A percentile compares a stretch with the other conserved stretches of the same genome.
These are phyloP conservation scores for Yponomeuta evonymella DNA, from an alignment of 2,888 invertebrate genomes.

Conservation along the genomic window DNA sequence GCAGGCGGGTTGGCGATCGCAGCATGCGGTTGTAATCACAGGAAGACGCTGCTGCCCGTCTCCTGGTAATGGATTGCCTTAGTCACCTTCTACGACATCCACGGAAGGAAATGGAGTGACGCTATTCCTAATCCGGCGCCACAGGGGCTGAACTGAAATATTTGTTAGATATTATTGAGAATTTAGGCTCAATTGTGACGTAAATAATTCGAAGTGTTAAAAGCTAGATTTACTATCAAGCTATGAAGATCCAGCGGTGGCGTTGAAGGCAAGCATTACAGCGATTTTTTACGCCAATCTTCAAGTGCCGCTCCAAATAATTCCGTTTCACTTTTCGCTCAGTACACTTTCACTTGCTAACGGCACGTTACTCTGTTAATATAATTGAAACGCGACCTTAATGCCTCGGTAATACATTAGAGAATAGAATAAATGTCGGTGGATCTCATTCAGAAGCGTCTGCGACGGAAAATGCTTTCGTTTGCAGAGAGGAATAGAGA, in stretches of 20 bases:
- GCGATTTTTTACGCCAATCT: constrained; percentile 55
- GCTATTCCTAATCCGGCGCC: no score
- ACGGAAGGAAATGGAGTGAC: no score
- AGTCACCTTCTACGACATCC: no score
- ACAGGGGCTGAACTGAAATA: no score
- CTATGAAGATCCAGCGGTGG: not conserved
- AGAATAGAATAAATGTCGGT: not conserved
- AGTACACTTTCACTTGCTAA: constrained; percentile 67
- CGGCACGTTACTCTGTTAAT: constrained; percentile 40
- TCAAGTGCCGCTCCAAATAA: constrained; percentile 49
- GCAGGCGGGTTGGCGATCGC: no score
- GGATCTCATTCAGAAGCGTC: not conserved
- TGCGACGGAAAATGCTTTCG: constrained; percentile 26
- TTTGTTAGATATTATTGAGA: no score
- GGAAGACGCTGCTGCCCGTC: no score
- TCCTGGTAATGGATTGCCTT: no score
- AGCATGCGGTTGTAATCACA: no score
- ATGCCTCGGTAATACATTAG: constrained; percentile 18
- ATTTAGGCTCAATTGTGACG: no score
- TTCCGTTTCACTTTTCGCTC: constrained; percentile 69
- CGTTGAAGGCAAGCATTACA: constrained; percentile 33
- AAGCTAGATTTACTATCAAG: not conserved
- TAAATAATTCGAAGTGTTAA: no score
- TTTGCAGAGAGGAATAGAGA: constrained; percentile 30
- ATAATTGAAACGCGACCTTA: constrained; percentile 40